These are phyloP conservation scores for Ceratosolen solmsi DNA, from an alignment of 1,140 invertebrate species.

Conservation along the genomic window DNA sequence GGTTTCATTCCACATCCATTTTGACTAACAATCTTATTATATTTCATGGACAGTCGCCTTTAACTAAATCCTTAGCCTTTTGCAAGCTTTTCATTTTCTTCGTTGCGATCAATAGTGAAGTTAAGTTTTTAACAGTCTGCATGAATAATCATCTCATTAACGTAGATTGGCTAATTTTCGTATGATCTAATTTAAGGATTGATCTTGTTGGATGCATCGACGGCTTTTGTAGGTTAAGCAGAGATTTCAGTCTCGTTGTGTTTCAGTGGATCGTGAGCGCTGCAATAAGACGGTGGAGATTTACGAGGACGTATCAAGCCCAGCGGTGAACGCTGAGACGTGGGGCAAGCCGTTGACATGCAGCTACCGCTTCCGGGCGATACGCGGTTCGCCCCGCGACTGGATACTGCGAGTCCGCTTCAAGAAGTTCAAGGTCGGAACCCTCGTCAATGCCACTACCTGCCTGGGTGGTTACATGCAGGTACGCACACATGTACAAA, in stretches of 20 bases:
- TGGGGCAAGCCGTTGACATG: slow-evolving; percentile 88
- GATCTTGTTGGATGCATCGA: neutral
- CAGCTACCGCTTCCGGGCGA: slow-evolving; percentile 89
- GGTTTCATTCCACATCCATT: neutral
- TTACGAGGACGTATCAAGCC: slow-evolving; percentile 90
- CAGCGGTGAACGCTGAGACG: slow-evolving; percentile 86
- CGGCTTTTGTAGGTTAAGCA: neutral
- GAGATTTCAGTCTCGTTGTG: neutral
- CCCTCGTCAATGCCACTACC: slow-evolving; percentile 86
- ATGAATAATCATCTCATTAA: neutral
- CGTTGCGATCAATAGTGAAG: no score
- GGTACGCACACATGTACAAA: slow-evolving; percentile 71
- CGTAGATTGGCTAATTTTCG: neutral
- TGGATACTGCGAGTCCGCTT: slow-evolving; percentile 92
- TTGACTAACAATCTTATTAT: slow-evolving; percentile 19
- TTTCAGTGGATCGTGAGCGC: slow-evolving; percentile 81
- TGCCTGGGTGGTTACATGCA: slow-evolving; percentile 90
- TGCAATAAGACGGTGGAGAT: slow-evolving; percentile 95
- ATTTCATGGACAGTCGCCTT: no score
- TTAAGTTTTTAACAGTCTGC: neutral
- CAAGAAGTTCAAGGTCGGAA: slow-evolving; percentile 93
- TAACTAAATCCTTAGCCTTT: neutral
- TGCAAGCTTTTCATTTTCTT: neutral
- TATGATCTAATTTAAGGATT: neutral
- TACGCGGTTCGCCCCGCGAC: slow-evolving; percentile 86